Evolutionary conservation across 2,797 vertebrate species (phyloP).

Genomic region (Macrochelys suwanniensis): DNA sequence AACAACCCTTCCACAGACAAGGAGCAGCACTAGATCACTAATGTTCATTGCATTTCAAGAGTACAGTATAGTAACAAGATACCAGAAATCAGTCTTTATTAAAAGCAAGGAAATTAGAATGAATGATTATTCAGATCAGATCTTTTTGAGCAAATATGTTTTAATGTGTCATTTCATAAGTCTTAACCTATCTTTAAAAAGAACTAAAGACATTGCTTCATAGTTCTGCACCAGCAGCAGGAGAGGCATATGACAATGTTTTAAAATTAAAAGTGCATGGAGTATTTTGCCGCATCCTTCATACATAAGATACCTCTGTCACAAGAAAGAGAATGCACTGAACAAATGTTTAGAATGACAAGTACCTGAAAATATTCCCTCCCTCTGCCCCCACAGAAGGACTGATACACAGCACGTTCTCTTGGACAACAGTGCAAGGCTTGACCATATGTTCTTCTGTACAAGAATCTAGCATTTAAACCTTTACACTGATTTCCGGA

Average conservation of each 20-base stretch:
- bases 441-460: conserved; percentile 44
- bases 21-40: neutral
- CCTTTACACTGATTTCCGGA: neutral
- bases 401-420: conserved; percentile 29
- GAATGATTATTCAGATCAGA: neutral
- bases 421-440: conserved; percentile 50
- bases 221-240: conserved; percentile 4
- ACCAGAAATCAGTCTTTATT: neutral
- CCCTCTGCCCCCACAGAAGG: neutral
- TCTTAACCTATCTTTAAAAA: conserved; percentile 33
- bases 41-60: neutral
- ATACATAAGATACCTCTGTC: conserved; percentile 23
- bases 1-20: neutral
- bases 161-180: conserved; percentile 56
- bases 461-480: conserved; percentile 42
- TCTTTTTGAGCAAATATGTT: conserved; percentile 61
- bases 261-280: conserved; percentile 62
- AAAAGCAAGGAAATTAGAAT: conserved; percentile 19
- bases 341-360: conserved; percentile 25
- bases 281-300: conserved; percentile 53
- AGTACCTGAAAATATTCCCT: conserved; percentile 44
- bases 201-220: neutral
- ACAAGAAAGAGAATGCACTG: conserved; percentile 9
- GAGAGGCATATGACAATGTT: conserved; percentile 38
- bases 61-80: fast-evolving